Evolutionary conservation across 2,113 vertebrate species (phyloP).

Genomic region (Cyanoliseus patagonus): DNA sequence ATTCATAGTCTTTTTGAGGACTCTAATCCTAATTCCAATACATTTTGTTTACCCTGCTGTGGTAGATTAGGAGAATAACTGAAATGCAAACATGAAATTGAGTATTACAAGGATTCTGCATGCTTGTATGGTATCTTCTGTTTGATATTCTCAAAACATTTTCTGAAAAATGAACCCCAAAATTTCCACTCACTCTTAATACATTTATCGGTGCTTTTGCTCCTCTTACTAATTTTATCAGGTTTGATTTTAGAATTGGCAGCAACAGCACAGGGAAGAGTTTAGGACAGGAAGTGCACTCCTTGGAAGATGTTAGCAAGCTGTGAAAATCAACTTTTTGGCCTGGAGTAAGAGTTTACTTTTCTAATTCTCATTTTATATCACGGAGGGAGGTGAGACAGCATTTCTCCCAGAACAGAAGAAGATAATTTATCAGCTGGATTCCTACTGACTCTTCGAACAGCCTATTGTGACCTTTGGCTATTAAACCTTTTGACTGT

Average conservation of each 20-base stretch:
- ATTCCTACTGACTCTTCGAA: slow-evolving; percentile 72
- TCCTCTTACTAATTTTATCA: neutral
- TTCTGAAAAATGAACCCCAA: neutral
- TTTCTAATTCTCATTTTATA: slow-evolving; percentile 51
- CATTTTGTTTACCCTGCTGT: neutral
- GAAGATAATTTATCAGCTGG: slow-evolving; percentile 71
- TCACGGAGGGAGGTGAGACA: slow-evolving; percentile 41
- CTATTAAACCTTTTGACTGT: slow-evolving; percentile 79
- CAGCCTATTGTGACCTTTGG: slow-evolving; percentile 67
- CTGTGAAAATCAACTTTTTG: slow-evolving; percentile 42
- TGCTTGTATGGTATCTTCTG: neutral
- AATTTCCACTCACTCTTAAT: neutral
- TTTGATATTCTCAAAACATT: neutral
- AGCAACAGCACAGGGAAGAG: neutral
- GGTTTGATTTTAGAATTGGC: neutral
- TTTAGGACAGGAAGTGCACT: neutral
- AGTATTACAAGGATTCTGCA: neutral
- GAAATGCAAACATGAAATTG: neutral
- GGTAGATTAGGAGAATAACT: neutral
- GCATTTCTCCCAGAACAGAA: slow-evolving; percentile 50
- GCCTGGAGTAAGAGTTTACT: slow-evolving; percentile 37
- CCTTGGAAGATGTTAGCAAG: neutral
- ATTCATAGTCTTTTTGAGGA: neutral
- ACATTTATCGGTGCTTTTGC: neutral
- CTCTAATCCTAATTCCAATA: neutral